Base-by-base conservation (phyloP, 2,888 invertebrate genomes). In the Phytoseiulus persimilis region DNA sequence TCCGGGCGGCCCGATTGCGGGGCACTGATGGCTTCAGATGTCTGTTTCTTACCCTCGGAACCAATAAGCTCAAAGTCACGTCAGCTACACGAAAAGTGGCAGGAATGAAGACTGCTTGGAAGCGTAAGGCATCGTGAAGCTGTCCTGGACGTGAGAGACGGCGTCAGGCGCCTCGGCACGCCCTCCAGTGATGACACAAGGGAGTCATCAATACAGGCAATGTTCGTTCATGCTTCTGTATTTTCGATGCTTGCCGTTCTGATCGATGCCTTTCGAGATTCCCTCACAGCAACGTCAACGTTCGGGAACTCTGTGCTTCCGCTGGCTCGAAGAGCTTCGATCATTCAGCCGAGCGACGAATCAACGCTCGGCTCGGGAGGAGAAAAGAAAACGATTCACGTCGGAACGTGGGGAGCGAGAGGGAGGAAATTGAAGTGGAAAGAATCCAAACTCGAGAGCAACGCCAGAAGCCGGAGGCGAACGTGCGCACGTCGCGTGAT, bases 171-270 rank as follows among this genome's bases (percentile, higher is more conserved):
- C 28, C 65, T 28, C 28, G 65, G 65, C 65, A 65, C 65, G 65
- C 65, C 65, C 65, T 65, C 65, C 28, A 28, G 65, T 65, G 65
- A 65, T 65, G 65, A 28, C 65, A 65, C 65, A 28, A 28, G 65
- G 65, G 65, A 65, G 65, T 65, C 65, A 65, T 65, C 65, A 65
- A 65, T 65, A 65, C 65, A 65, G 65, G 65, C 65, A 65, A 65
- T 65, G 65, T 65, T 23, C 65, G 23, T 65, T 28, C 65, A 65
- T 65, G 11, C 65, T 65, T 65, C 65, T 65, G 65, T 65, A 18
- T 65, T 65, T 65, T 65, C 65, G 65, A 2, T 28, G 65, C 65
- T 65, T 65, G 65, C 65, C 65, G 18, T 65, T 65, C 65, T 65
- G 65, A 65, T 65, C 65, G 65, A 65, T 65, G 65, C 18, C 65